Percentiles rank a stretch among this genome's conserved stretches.
phyloP scores from a whole-genome alignment of 92 coral and sea anemone genomes.

The Parazoanthus atlanticus region DNA sequence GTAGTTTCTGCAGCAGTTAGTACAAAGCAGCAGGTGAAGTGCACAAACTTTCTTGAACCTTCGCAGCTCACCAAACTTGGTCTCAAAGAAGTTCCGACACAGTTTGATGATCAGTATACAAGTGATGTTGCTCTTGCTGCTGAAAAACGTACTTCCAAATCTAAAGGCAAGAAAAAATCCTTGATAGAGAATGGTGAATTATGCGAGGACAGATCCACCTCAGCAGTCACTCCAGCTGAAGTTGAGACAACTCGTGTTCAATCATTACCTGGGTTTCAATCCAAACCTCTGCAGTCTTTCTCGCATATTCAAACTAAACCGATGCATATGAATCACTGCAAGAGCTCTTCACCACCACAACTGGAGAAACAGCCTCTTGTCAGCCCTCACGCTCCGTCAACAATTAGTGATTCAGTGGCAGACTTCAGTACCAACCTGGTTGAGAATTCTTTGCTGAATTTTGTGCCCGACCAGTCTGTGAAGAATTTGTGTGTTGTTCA shows the following conservation, averaged over 20 bases:
- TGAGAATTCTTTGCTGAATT: not conserved
- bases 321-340: not conserved
- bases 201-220: not conserved
- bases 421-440: not conserved
- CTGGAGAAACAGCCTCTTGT: not conserved
- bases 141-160: slow-evolving; percentile 1
- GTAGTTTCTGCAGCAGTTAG: not conserved
- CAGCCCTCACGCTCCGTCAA: not conserved
- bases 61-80: not conserved
- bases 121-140: not conserved
- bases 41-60: not conserved
- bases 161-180: slow-evolving; percentile 14
- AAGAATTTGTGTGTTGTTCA: not conserved
- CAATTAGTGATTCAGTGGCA: not conserved
- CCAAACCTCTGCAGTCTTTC: not conserved
- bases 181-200: not conserved
- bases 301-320: slow-evolving; percentile 20
- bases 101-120: not conserved
- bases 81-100: not conserved
- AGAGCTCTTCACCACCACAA: not conserved
- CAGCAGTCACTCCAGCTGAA: slow-evolving; percentile 29
- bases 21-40: not conserved
- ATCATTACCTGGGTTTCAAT: slow-evolving; percentile 27
- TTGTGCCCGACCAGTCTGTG: slow-evolving; percentile 5
- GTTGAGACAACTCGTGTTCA: slow-evolving; percentile 39